These are phyloP conservation scores for Orycteropus afer DNA, from an alignment of 2,113 vertebrate species.

Conservation along the genomic window DNA sequence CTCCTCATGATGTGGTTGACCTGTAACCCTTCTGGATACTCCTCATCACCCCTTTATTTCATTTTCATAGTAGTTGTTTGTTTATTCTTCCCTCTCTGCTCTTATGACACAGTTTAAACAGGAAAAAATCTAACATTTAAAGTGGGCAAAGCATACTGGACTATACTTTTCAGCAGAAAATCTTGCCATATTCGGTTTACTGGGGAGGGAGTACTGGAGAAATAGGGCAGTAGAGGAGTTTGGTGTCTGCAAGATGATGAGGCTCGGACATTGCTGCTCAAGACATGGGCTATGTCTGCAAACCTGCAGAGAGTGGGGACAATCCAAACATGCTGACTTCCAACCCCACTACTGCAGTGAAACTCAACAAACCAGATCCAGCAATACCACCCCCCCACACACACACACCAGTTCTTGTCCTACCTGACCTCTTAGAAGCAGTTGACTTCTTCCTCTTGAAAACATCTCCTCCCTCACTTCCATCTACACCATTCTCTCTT, in stretches of 20 bases:
- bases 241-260: background rate
- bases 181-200: background rate
- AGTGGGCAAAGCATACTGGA: background rate
- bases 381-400: rapidly evolving
- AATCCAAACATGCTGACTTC: background rate
- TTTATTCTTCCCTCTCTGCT: too few relatives aligned
- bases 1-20: too few relatives aligned
- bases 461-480: background rate
- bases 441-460: background rate
- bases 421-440: background rate
- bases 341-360: background rate
- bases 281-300: background rate
- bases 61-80: too few relatives aligned
- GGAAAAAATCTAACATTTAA: background rate
- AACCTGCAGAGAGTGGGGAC: background rate
- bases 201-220: background rate
- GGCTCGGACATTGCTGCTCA: background rate
- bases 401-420: background rate
- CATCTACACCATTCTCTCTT: background rate
- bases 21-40: too few relatives aligned
- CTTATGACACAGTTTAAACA: background rate
- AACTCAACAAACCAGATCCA: background rate
- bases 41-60: too few relatives aligned
- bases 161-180: background rate
- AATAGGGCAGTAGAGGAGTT: background rate